Evolutionary conservation across 2,888 invertebrate species (phyloP).

Genomic region (Tricholauxania praeusta): DNA sequence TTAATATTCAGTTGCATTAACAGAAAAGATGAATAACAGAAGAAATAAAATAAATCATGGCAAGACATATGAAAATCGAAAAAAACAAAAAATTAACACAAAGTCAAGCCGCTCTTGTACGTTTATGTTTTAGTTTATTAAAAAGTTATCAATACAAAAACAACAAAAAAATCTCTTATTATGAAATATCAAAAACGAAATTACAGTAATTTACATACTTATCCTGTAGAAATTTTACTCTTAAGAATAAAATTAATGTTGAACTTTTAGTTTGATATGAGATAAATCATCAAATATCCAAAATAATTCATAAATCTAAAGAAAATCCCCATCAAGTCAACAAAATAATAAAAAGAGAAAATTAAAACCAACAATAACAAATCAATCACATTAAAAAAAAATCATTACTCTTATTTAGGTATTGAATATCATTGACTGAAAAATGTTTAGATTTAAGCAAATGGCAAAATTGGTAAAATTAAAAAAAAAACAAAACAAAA

Average conservation of each 20-base stretch:
- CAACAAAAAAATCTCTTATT: conserved; percentile 12
- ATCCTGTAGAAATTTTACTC: conserved; percentile 34
- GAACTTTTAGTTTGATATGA: conserved; percentile 32
- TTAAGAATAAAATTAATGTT: conserved; percentile 30
- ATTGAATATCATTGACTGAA: conserved; percentile 64
- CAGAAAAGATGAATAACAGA: background rate
- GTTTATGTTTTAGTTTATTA: conserved; percentile 1
- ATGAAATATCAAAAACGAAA: conserved; percentile 25
- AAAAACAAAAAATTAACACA: background rate
- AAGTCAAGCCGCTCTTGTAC: background rate
- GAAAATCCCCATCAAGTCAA: conserved; percentile 1
- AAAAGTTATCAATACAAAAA: conserved; percentile 11
- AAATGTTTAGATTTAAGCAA: conserved; percentile 43
- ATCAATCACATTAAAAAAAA: conserved; percentile 33
- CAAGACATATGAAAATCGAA: no score
- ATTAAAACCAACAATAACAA: conserved; percentile 40
- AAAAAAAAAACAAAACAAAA: no score
- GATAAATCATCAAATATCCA: conserved; percentile 28
- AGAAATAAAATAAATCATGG: no score
- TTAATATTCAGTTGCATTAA: conserved; percentile 27
- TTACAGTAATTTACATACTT: conserved; percentile 31
- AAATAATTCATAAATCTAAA: conserved; percentile 17
- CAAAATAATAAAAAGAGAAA: background rate
- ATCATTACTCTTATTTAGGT: conserved; percentile 36
- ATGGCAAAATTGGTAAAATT: conserved; percentile 25